Evolutionary conservation across 1,140 invertebrate species (phyloP), one percentile per base, ranked within the genome.

Genomic region (Teleogryllus occipitalis): DNA sequence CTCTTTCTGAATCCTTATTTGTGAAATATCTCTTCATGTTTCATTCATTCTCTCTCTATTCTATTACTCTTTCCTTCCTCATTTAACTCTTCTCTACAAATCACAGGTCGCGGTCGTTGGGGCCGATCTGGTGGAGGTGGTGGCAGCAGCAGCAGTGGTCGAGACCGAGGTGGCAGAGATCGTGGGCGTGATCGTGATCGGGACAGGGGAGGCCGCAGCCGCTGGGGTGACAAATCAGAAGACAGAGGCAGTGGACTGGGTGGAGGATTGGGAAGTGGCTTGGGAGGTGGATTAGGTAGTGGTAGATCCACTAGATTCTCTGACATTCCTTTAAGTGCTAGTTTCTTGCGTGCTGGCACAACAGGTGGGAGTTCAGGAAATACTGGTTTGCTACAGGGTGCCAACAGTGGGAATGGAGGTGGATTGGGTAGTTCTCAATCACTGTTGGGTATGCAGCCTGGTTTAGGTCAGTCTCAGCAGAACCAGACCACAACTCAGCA

Each of bases 71-170:
- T 5, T 39, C 0, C 0, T 3, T 65, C 54, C 12, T 22, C 21
- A 22, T 10, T 54, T 3, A 54, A 49, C 48, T 75, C 27, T 21
- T 79, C n/a, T 74, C 3, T 39, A 27, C 18, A 0, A 39, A 22
- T 80, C 75, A 6, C 75, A 80, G 79, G 75, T 77, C 74, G 79
- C 14, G 76, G 72, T 76, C 79, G 79, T 14, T 80, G 79, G 79
- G 76, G 75, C 7, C 76, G 65, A 48, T 72, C 77, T 47, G 76
- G 79, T 14, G 47, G 74, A 5, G 74, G 79, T 5, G 79, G 79
- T 18, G 74, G 74, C 22, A 48, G 72, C 54, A 49, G 49, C 39
- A 65, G 75, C 21, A 21, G 47, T 8, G n/a, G 21, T 65, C n/a
- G 79, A 76, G 75, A 27, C 75, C n/a, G 80, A 7, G 75, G n/a